phyloP scores from a whole-genome alignment of 2,797 vertebrate species.

The Chelon auratus region DNA sequence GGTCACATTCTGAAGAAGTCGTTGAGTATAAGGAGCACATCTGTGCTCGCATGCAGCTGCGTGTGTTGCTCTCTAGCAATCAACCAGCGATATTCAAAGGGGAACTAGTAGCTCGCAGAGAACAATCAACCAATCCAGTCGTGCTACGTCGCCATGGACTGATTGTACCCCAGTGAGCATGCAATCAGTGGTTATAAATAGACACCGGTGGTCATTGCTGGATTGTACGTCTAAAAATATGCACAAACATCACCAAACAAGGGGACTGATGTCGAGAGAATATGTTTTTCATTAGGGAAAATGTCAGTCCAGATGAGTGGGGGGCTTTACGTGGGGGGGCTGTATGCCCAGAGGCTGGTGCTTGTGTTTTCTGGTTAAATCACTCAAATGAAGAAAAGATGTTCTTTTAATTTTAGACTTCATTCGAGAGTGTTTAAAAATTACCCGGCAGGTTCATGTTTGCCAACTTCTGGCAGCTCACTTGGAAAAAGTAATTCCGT shows the following conservation, averaged over 20 bases:
- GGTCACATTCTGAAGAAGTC: constrained; percentile 34
- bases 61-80: constrained; percentile 40
- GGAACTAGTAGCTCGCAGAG: constrained; percentile 41
- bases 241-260: constrained; percentile 35
- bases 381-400: constrained; percentile 11
- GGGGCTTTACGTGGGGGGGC: background rate
- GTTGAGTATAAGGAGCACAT: background rate
- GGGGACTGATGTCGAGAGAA: constrained; percentile 23
- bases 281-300: constrained; percentile 6
- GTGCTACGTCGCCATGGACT: constrained; percentile 19
- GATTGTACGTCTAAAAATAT: constrained; percentile 62
- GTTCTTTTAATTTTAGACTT: constrained; percentile 7
- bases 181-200: constrained; percentile 69
- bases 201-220: constrained; percentile 43
- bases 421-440: constrained; percentile 26
- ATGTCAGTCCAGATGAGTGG: background rate
- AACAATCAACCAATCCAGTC: constrained; percentile 56
- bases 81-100: constrained; percentile 66
- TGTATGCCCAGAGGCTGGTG: background rate
- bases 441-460: constrained; percentile 39
- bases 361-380: constrained; percentile 16
- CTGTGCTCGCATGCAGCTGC: background rate
- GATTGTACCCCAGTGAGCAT: constrained; percentile 49
- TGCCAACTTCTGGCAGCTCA: constrained; percentile 34
- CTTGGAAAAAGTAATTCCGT: constrained; percentile 40